Conservation (phyloP, 2,113 vertebrate species). For the Cryptomyrus ogoouensis region DNA sequence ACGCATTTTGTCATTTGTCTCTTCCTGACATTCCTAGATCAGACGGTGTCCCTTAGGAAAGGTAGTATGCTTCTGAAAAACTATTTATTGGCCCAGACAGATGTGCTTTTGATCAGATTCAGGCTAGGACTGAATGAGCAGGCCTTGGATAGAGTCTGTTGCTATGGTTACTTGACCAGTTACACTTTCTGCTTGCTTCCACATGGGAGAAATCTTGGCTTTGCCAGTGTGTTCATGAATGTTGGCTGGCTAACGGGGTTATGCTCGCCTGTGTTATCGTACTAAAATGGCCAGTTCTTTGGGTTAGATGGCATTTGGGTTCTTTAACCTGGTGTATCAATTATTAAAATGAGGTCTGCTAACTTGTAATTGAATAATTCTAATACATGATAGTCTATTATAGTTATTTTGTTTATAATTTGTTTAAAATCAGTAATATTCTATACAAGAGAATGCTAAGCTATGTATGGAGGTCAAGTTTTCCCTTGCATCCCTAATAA, state of each 20-base stretch:
- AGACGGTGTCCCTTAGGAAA: not conserved
- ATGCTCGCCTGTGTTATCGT: not conserved
- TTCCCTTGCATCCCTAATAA: not conserved
- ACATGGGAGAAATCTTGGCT: conserved; percentile 10
- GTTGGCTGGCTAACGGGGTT: not conserved
- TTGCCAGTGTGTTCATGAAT: not conserved
- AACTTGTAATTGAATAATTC: not conserved
- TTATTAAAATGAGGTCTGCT: not conserved
- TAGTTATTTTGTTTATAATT: not conserved
- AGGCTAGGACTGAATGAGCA: not conserved
- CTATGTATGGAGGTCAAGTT: not conserved
- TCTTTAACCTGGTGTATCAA: not conserved
- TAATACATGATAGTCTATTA: not conserved
- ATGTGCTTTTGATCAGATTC: not conserved
- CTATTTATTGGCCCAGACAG: not conserved
- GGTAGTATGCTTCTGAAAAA: not conserved
- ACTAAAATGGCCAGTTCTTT: not conserved
- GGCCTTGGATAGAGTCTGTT: not conserved
- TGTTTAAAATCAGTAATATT: not conserved
- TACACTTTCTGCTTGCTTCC: conserved; percentile 1
- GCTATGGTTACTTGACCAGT: not conserved
- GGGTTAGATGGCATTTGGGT: not conserved
- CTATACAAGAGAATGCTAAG: not conserved
- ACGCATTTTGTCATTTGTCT: not conserved
- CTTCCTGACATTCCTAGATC: not conserved